Evolutionary conservation across 2,888 invertebrate species (phyloP), one percentile per base, ranked within the genome.

Genomic region (Eupeodes latifasciatus): DNA sequence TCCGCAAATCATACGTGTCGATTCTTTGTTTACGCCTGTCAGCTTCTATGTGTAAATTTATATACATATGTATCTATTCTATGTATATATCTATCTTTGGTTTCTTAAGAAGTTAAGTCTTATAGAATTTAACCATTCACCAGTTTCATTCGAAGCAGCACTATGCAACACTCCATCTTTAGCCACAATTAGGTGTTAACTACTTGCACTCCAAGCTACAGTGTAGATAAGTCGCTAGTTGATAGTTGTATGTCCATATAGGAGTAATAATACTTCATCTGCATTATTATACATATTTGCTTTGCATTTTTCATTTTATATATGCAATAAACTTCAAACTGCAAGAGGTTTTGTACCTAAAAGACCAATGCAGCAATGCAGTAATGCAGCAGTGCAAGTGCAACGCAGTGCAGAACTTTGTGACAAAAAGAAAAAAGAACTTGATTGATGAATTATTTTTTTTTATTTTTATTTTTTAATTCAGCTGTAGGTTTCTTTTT

Each of bases 401-500:
- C n/a, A 57, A 71, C 64, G 44, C 49, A 67, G 19, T 76, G 57
- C 19, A 72, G n/a, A 44, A 14, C 51, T 53, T 9, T 40, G 6
- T 40, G 40, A 40, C 40, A 27, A 27, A 2, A 27, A 27, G 19
- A 40, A 59, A 61, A 55, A n/a, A 59, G 27, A 78, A 80, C 72
- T 74, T 74, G 84, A 81, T 81, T 85, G 87, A 88, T 88, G 84
- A 85, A 85, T 88, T 74, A 67, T 78, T 84, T 76, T 47, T 57
- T 40, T 72, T 67, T 67, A 5, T 9, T 49, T 49, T 40, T 7
- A 5, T 40, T 40, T 14, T 49, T 49, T 40, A 40, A 40, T 40
- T 40, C 40, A 40, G 27, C 34, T 66, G 44, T 51, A 44, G 36
- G 16, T 69, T 67, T 66, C 2, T 27, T 64, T 47, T 14, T 57